A percentile compares a stretch with the other conserved stretches of the same genome.
Conservation (phyloP, 1,140 invertebrate genomes). For the Venturia canescens region DNA sequence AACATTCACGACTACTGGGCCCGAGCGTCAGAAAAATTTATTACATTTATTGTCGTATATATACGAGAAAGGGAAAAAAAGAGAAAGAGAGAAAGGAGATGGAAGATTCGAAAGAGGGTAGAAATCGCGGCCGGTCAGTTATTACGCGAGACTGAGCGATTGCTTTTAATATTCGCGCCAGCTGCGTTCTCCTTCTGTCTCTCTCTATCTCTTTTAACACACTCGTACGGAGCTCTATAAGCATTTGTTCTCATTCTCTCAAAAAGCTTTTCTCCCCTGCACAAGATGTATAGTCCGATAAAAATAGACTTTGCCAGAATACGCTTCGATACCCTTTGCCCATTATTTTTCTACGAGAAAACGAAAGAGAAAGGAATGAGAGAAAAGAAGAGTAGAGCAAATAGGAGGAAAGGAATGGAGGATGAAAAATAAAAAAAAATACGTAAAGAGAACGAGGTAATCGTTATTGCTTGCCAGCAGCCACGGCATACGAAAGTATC, state of each 20-base stretch:
- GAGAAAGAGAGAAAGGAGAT: conserved; percentile 44
- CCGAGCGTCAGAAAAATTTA: conserved; percentile 48
- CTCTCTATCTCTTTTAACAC: conserved; percentile 36
- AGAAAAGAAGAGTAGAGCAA: neutral
- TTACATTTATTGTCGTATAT: conserved; percentile 55
- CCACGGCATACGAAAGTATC: conserved; percentile 1
- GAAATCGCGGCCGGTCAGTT: conserved; percentile 63
- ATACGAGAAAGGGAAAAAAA: neutral
- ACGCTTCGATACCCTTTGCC: conserved; percentile 52
- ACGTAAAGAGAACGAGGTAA: conserved; percentile 15
- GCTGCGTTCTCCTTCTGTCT: conserved; percentile 56
- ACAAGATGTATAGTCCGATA: conserved; percentile 62
- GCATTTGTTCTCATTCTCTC: conserved; percentile 16
- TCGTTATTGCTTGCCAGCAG: conserved; percentile 33
- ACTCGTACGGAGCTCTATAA: conserved; percentile 22
- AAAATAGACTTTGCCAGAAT: conserved; percentile 60
- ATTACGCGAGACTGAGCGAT: conserved; percentile 69
- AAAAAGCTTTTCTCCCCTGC: conserved; percentile 21
- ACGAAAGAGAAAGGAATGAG: neutral
- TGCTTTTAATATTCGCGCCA: conserved; percentile 72
- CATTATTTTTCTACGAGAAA: conserved; percentile 55
- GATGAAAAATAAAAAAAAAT: neutral
- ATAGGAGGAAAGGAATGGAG: neutral
- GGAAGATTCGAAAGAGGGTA: conserved; percentile 6
- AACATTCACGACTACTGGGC: conserved; percentile 36